Base-by-base conservation (phyloP, 2,113 vertebrate genomes). In the Percopsis transmontana region DNA sequence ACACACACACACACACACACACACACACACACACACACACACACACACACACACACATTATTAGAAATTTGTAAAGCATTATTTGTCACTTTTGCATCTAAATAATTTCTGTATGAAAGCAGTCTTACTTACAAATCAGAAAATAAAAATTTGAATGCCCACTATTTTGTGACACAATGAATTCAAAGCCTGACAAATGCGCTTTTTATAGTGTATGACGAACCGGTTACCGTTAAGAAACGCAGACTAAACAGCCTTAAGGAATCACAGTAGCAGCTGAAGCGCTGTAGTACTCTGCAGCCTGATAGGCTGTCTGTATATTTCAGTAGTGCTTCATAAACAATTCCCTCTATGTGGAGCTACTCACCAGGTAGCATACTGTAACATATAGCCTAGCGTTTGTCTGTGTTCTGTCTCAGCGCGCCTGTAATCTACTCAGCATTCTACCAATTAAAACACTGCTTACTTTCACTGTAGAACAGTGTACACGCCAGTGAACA, bases 301-400 rank as follows among this genome's bases (percentile, higher is more conserved):
- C 48, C 2, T 10, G 5, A 19, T 2, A 55, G 47, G 47, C 19
- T 68, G 47, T 40, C 48, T 51, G 23, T 14, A 15, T 13, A 1
- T 71, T 61, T 44, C 38, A 67, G 27, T 64, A 45, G 53, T 50
- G 40, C 57, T 40, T 71, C 42, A 64, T 23, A 62, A 76, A 21
- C 45, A n/a, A 57, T 62, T 20, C 52, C 47, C 47, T 15, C 19
- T 76, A 69, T 56, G 42, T 73, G 68, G 24, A 76, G 50, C 53
- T 19, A 74, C 53, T 65, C 63, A 41, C 19, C 27, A 60, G 24
- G n/a, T 42, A 51, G 55, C 39, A 2, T 8, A 39, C n/a, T 45
- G 19, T 56, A 44, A 20, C 12, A 74, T 13, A 4, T 20, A 61
- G 81, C 79, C 51, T 77, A 82, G 66, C 66, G 39, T 63, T 27